These are phyloP conservation scores for Drosophila histrio DNA, from an alignment of 2,888 invertebrate species.

Conservation along the genomic window DNA sequence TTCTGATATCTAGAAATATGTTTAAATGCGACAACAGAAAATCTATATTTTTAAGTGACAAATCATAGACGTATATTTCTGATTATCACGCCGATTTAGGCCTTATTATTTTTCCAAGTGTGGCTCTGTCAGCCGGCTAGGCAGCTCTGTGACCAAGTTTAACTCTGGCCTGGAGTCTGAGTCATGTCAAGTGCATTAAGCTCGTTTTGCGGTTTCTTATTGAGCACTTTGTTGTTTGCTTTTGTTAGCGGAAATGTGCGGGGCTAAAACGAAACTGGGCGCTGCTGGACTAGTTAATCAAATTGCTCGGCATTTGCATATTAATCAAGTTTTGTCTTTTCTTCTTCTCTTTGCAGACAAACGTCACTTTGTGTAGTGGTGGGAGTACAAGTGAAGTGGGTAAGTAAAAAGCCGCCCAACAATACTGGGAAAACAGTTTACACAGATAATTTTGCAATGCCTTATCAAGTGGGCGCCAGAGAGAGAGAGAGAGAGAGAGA, in stretches of 20 bases:
- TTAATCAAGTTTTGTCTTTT: constrained; percentile 65
- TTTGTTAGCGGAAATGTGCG: constrained; percentile 61
- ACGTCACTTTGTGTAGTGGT: constrained; percentile 20
- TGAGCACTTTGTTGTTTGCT: constrained; percentile 23
- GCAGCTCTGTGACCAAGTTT: background rate
- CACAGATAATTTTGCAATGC: constrained; percentile 43
- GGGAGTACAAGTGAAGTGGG: constrained; percentile 38
- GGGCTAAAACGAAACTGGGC: constrained; percentile 49
- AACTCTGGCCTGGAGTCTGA: background rate
- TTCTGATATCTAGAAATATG: too few species aligned
- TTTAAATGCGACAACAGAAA: too few species aligned
- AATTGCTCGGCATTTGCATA: constrained; percentile 66
- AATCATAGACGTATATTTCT: too few species aligned
- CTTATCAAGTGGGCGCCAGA: constrained; percentile 22
- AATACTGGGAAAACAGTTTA: constrained; percentile 43
- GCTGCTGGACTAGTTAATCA: constrained; percentile 67
- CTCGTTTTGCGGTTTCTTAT: constrained; percentile 43
- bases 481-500: background rate
- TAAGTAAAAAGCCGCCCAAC: constrained; percentile 43
- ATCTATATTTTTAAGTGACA: too few species aligned
- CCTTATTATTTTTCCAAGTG: background rate
- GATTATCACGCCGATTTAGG: accelerated
- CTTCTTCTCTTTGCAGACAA: constrained; percentile 55
- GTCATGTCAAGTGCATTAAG: constrained; percentile 64
- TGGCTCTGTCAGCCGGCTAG: background rate